These are phyloP conservation scores for Ganaspis brasiliensis DNA, from an alignment of 2,888 invertebrate genomes.

Conservation along the genomic window DNA sequence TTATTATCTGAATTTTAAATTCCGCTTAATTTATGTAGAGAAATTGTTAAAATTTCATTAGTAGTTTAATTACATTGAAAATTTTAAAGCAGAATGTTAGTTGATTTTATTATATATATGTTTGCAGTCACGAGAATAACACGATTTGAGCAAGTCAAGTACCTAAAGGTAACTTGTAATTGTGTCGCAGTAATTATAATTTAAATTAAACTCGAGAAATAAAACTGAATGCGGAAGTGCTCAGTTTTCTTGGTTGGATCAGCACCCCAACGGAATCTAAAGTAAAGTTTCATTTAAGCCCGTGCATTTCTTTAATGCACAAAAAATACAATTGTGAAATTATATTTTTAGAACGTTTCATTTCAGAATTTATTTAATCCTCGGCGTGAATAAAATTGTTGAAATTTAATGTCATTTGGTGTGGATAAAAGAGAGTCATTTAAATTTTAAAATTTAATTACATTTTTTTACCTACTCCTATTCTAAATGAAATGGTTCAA, in stretches of 20 bases:
- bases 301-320: background rate
- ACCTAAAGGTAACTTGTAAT: slow-evolving; percentile 12
- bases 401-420: no score
- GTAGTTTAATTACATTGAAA: background rate
- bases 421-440: no score
- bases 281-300: background rate
- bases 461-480: no score
- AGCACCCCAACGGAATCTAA: background rate
- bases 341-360: no score
- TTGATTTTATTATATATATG: background rate
- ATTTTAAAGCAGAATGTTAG: background rate
- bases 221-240: slow-evolving; percentile 22
- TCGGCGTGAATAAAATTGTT: no score
- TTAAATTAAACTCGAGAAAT: slow-evolving; percentile 30
- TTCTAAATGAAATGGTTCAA: no score
- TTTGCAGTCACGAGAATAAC: slow-evolving; percentile 14
- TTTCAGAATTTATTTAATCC: background rate
- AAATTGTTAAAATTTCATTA: background rate
- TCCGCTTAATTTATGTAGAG: no score
- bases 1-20: no score
- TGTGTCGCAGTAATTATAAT: slow-evolving; percentile 27
- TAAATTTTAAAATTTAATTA: no score
- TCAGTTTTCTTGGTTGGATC: background rate
- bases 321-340: background rate
- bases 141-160: slow-evolving; percentile 33